These are phyloP conservation scores for Rhea americana DNA, from an alignment of 2,113 vertebrate genomes.

Conservation along the genomic window DNA sequence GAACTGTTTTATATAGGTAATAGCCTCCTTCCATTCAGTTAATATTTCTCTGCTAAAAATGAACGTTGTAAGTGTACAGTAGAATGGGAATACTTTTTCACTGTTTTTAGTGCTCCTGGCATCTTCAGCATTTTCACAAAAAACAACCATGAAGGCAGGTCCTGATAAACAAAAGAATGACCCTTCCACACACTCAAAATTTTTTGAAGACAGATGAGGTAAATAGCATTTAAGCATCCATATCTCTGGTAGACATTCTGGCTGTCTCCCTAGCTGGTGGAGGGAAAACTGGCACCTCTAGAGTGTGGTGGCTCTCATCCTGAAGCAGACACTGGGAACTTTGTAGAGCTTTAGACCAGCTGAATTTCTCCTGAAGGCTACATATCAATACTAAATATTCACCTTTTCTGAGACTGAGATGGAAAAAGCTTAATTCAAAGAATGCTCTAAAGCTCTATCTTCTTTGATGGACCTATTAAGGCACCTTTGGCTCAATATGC, in stretches of 20 bases:
- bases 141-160: neutral
- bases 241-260: neutral
- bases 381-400: fast-evolving
- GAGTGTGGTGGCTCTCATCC: neutral
- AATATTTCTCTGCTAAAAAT: neutral
- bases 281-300: neutral
- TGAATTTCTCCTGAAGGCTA: neutral
- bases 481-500: neutral
- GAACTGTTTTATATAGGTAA: neutral
- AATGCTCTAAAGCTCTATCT: neutral
- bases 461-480: neutral
- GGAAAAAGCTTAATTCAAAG: neutral
- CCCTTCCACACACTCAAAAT: neutral
- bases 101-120: neutral
- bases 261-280: neutral
- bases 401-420: neutral
- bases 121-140: neutral
- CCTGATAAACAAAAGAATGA: neutral
- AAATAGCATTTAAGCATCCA: fast-evolving
- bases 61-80: fast-evolving
- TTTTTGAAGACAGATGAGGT: neutral
- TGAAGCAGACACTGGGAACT: neutral
- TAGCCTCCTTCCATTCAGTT: neutral
- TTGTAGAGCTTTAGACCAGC: neutral
- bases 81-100: neutral